phyloP scores from a whole-genome alignment of 2,113 vertebrate genomes.

The Lophotis ruficrista region DNA sequence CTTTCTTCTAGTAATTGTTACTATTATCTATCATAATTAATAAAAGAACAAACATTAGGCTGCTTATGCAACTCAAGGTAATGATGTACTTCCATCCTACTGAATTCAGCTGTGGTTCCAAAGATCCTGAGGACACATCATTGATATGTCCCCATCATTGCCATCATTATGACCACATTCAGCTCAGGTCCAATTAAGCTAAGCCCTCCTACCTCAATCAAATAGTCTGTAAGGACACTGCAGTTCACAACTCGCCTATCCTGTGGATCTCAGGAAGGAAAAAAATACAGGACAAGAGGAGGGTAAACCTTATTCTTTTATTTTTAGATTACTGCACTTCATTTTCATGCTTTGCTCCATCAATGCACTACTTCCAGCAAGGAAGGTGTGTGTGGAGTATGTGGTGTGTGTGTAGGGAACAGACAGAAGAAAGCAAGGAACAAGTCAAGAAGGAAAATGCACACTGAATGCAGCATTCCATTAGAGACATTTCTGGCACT shows the following conservation, averaged over 20 bases:
- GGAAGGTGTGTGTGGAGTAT: too few species aligned
- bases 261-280: not conserved
- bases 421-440: not conserved
- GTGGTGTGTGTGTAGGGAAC: not conserved
- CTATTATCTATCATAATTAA: not conserved
- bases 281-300: not conserved
- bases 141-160: not conserved
- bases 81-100: not conserved
- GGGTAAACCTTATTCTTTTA: not conserved
- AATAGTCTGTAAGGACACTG: not conserved
- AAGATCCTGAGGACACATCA: not conserved
- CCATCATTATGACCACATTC: not conserved
- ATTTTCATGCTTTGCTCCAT: constrained; percentile 16
- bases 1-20: constrained; percentile 12
- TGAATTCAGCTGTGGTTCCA: not conserved
- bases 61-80: not conserved
- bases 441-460: not conserved
- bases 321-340: not conserved
- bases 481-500: not conserved
- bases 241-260: not conserved
- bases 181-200: not conserved
- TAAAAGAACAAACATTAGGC: not conserved
- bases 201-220: not conserved
- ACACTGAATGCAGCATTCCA: constrained; percentile 20
- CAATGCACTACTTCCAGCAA: not conserved